These are phyloP conservation scores for Ahaetulla prasina DNA, from an alignment of 2,113 vertebrate genomes.

Conservation along the genomic window DNA sequence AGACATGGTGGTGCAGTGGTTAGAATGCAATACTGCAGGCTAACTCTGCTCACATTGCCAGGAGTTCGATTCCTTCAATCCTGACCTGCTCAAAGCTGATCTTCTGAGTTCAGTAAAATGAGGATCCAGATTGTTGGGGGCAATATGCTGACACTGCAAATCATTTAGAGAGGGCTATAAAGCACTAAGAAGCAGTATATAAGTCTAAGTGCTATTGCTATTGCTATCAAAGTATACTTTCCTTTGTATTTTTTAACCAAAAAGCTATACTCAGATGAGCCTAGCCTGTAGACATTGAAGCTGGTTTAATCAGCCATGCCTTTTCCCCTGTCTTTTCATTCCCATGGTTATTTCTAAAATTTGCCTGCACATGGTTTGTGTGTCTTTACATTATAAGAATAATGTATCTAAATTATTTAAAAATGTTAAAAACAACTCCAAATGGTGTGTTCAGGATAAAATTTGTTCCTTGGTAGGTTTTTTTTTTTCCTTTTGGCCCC, in stretches of 20 bases:
- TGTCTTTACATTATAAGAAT: not conserved
- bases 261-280: slow-evolving; percentile 60
- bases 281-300: slow-evolving; percentile 37
- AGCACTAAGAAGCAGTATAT: not conserved
- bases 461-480: slow-evolving; percentile 53
- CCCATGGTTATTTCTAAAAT: slow-evolving; percentile 32
- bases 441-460: slow-evolving; percentile 18
- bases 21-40: not conserved
- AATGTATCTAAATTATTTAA: slow-evolving; percentile 56
- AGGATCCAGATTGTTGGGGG: not conserved
- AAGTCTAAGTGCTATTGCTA: not conserved
- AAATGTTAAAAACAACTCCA: slow-evolving; percentile 20
- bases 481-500: slow-evolving; percentile 21
- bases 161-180: not conserved
- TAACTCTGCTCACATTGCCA: not conserved
- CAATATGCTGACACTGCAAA: not conserved
- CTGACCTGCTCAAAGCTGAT: not conserved
- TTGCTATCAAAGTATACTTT: slow-evolving; percentile 44
- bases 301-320: slow-evolving; percentile 54
- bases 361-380: not conserved
- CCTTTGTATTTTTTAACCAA: slow-evolving; percentile 63
- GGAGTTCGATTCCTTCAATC: not conserved
- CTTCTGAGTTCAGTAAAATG: not conserved
- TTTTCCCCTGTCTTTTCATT: slow-evolving; percentile 56
- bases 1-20: not conserved